Base-by-base conservation (phyloP, 2,888 invertebrate species). In the Myathropa florea region DNA sequence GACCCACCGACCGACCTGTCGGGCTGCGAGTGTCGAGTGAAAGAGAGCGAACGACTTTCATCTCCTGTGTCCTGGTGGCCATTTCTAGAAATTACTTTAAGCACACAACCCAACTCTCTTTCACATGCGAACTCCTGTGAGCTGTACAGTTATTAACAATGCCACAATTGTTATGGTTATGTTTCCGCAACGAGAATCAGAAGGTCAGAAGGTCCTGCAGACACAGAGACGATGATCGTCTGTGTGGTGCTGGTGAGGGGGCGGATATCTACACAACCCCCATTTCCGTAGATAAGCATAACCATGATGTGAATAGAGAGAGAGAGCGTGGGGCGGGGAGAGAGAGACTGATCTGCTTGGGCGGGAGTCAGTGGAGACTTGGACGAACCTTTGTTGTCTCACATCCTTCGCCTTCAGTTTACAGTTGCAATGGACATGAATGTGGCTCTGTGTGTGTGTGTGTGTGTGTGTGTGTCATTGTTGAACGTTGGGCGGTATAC, bases 91-190 rank as follows among this genome's bases (percentile, higher is more conserved):
- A 76, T 59, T 39, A 72, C 76, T 84, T 76, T 67, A 72, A 80
- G 67, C 64, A 64, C 36, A 46, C 18, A 18, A 46, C 59, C 65
- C 57, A 36, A 64, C 78, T 26, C 57, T 18, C 46, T 18, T n/a
- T n/a, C 6, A n/a, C 46, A 46, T 46, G 46, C 46, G 18, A 46
- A 46, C 46, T 46, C 46, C 46, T 18, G 46, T 18, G 46, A 46
- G 18, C 46, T 46, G 46, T 21, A 76, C 61, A 81, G 76, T 76
- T 85, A 81, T 80, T 84, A 85, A 85, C 71, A 85, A 72, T 36
- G 26, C 80, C 84, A 77, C 84, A 85, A 80, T 72, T 80, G 84
- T 84, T 80, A 84, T 80, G 84, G 84, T 76, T 72, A 81, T 85
- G 80, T 60, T 59, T 80, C 80, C 84, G 76, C 71, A 85, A 80